Percentiles rank a stretch among this genome's conserved stretches.
Conservation (phyloP, 30 jellyfish, hydroid and myxozoan genomes). For the Aurelia coerulea region DNA sequence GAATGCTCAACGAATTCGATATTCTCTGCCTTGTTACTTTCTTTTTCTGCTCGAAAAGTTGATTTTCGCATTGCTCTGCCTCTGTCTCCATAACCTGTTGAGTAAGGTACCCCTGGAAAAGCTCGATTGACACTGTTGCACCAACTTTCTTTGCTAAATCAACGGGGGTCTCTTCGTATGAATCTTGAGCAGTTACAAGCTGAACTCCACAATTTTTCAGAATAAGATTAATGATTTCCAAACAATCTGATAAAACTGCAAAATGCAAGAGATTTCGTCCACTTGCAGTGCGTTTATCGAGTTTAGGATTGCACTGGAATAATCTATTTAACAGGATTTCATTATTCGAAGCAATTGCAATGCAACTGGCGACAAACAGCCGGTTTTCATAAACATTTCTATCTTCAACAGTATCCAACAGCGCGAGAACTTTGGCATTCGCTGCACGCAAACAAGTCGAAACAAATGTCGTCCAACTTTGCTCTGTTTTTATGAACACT, state of each 20-base stretch:
- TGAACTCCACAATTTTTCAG: background rate
- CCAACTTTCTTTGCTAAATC: conserved; percentile 14
- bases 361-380: conserved; percentile 35
- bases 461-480: conserved; percentile 38
- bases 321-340: background rate
- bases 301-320: background rate
- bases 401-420: conserved; percentile 12
- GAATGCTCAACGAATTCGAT: background rate
- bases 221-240: conserved; percentile 9
- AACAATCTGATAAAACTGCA: conserved; percentile 26
- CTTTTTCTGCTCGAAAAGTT: background rate
- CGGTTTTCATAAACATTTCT: conserved; percentile 8
- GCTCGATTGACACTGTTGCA: background rate
- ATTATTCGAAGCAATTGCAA: conserved; percentile 22
- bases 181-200: conserved; percentile 19
- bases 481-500: conserved; percentile 40
- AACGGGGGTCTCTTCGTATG: conserved; percentile 14
- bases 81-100: background rate
- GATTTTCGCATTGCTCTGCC: background rate
- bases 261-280: conserved; percentile 44
- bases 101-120: background rate
- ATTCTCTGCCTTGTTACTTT: background rate
- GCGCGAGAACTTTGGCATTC: conserved; percentile 11
- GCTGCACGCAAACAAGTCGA: conserved; percentile 40
- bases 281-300: conserved; percentile 49